Evolutionary conservation across 2,113 vertebrate genomes (phyloP).

Genomic region (Thymallus thymallus): DNA sequence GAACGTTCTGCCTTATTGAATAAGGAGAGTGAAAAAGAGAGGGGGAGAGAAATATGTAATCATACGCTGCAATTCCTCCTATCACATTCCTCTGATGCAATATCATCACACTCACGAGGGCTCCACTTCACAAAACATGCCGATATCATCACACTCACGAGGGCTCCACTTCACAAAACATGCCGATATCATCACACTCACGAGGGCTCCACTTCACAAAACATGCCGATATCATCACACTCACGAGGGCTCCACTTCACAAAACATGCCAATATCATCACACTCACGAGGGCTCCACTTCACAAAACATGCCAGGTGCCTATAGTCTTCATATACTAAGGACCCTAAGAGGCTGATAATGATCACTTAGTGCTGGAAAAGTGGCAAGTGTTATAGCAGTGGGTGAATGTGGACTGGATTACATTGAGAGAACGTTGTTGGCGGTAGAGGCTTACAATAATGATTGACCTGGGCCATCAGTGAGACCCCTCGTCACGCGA

Average conservation of each 20-base stretch:
- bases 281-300: neutral
- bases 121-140: no score
- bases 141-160: neutral
- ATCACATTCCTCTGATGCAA: neutral
- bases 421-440: neutral
- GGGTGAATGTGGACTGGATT: neutral
- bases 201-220: neutral
- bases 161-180: neutral
- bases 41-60: neutral
- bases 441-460: neutral
- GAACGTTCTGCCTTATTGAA: neutral
- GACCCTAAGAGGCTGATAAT: neutral
- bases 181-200: neutral
- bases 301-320: neutral
- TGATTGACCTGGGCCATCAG: neutral
- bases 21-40: neutral
- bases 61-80: neutral
- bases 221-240: neutral
- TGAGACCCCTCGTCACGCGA: neutral
- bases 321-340: neutral
- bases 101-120: neutral
- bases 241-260: no score
- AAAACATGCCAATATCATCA: no score
- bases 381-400: neutral
- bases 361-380: neutral